Conservation (phyloP, 2,113 vertebrate species). For the Boulengeromyrus knoepffleri region DNA sequence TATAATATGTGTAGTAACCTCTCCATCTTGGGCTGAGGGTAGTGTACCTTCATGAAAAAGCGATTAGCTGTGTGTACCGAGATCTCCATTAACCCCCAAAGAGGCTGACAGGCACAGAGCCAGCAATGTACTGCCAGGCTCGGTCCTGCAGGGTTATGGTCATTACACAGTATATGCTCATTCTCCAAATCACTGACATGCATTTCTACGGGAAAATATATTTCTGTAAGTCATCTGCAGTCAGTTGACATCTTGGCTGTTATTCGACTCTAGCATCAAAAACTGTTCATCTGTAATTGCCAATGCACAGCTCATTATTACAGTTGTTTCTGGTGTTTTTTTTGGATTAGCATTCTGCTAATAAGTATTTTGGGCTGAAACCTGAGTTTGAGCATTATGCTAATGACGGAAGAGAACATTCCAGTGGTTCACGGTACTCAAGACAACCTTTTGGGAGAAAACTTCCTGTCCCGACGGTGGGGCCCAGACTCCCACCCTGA, state of each 20-base stretch:
- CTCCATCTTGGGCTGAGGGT: background rate
- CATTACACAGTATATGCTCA: background rate
- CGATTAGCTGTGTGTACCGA: background rate
- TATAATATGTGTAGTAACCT: background rate
- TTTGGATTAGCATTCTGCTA: background rate
- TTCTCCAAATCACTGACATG: background rate
- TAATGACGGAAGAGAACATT: conserved; percentile 2
- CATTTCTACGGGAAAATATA: background rate
- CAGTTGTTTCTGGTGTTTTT: background rate
- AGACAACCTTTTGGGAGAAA: background rate
- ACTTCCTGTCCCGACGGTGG: background rate
- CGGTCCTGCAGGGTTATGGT: background rate
- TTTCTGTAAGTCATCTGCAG: background rate
- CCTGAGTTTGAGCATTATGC: background rate
- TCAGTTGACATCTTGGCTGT: background rate
- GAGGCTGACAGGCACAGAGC: conserved; percentile 3
- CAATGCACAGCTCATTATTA: background rate
- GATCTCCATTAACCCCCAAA: background rate
- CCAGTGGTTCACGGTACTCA: background rate
- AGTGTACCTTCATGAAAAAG: background rate
- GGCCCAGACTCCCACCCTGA: background rate
- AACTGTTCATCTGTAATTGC: background rate
- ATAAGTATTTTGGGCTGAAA: background rate
- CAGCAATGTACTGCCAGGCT: background rate
- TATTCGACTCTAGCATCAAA: background rate